Evolutionary conservation across 2,113 vertebrate genomes (phyloP), one percentile per base, ranked within the genome.

Genomic region (Xenopus borealis): DNA sequence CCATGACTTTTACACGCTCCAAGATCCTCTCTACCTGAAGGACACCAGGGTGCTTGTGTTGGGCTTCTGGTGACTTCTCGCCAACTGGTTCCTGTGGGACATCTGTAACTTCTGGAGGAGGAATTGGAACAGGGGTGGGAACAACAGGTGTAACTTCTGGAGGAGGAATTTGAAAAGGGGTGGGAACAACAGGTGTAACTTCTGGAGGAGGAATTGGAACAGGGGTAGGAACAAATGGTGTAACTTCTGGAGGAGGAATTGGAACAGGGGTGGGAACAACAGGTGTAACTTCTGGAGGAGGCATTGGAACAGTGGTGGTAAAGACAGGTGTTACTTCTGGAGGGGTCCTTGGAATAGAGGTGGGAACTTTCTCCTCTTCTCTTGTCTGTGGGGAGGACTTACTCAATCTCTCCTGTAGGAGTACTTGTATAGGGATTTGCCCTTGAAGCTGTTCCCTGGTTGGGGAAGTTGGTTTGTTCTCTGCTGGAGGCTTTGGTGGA

Each of bases 21-120:
- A 98, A 85, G 80, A 98, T 98, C 76, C 91, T 88, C 83, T 97
- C 94, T 33, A 99, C 94, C 81, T 98, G 97, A 72, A 93, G 81
- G 80, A 98, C 88, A 13, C 97, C 97, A 0, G 95, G 95, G 75
- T 98, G 97, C 50, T 89, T 88, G 2, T 62, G 20, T 1, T 86
- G 84, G 61, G 83, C 87, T 73, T 80, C 90, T 0, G 78, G 75
- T 53, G 88, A 90, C 72, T 93, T 93, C 9, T 30, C 79, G 1
- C 84, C 57, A 0, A 53, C 62, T 0, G 1, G 71, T 78, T 94
- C 93, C 61, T 90, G 67, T 33, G 84, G 83, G 47, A 68, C 77
- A 63, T 81, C 75, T 19, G 33, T 62, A 47, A 84, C 81, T 86
- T 97, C 93, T 0, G 82, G 84, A 65, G 85, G 79, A 71, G 86